Base-by-base conservation (phyloP, 1,140 invertebrate species). In the Oedothorax gibbosus region DNA sequence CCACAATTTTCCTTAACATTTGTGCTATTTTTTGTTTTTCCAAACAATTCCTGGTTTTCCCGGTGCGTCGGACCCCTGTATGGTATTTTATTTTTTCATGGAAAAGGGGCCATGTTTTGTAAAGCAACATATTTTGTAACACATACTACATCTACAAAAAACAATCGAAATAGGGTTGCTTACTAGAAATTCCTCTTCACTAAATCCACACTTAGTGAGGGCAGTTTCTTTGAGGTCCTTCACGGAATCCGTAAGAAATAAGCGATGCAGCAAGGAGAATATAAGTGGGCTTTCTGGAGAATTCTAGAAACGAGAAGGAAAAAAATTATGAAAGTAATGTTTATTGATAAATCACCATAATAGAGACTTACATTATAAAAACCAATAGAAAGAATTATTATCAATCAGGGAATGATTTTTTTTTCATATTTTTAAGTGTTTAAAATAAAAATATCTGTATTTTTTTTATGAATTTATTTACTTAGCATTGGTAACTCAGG, bases 221-320 rank as follows among this genome's bases (percentile, higher is more conserved):
- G 94, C 93, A 78, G 92, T 89, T 72, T 91, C 89, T 88, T 94
- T 95, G 0, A 98, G 91, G 68, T 94, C 92, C 18, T 92, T 91
- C 2, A 96, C 88, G 49, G 93, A 89, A 90, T 97, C 94, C 6
- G 90, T 89, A 54, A 93, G 89, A 89, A 97, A 96, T n/a, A 98
- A 91, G 88, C 95, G 94, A 89, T 96, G 95, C 50, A 98, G 89
- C 54, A 98, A 89, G 10, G 94, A 93, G 90, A 96, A 96, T 81
- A 98, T 94, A 18, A 94, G 91, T 5, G 96, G 96, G 56, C 96
- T 95, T 91, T 98, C 97, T 0, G 95, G 95, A 10, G 93, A 93
- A 7, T 92, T 93, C 92, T 94, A 89, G 18, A 91, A 90, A 78
- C 86, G 75, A 86, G 20, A 57, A 75, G 21, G 62, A n/a, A 0